Conservation (phyloP, 2,888 invertebrate species). For the Alcis repandata region DNA sequence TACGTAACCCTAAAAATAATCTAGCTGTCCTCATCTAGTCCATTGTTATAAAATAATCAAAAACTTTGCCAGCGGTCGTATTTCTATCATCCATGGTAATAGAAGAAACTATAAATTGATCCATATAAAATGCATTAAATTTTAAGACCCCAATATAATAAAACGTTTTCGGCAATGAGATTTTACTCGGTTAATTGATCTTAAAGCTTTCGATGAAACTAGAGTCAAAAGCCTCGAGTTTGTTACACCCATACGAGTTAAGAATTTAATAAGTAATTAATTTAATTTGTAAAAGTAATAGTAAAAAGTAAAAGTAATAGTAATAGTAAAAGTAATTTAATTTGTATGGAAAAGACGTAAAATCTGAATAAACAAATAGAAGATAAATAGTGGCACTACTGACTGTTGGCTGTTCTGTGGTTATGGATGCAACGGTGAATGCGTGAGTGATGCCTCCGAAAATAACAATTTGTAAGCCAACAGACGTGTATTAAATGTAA, state of each 20-base stretch:
- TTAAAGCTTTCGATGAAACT: conserved; percentile 1
- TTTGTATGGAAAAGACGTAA: conserved; percentile 41
- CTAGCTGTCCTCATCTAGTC: too few species aligned
- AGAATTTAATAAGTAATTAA: conserved; percentile 27
- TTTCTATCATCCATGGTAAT: background rate
- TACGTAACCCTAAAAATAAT: too few species aligned
- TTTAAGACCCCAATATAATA: conserved; percentile 8
- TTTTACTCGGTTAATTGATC: conserved; percentile 11
- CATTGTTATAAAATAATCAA: too few species aligned
- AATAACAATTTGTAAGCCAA: conserved; percentile 46
- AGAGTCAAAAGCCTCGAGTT: conserved; percentile 10
- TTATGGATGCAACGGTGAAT: conserved; percentile 39
- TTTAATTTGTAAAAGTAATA: too few species aligned
- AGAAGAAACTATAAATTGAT: background rate
- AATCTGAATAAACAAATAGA: conserved; percentile 33
- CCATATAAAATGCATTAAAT: conserved; percentile 14
- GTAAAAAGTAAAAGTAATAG: too few species aligned
- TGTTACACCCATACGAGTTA: conserved; percentile 20
- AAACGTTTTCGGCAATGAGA: background rate
- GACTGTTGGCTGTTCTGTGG: conserved; percentile 14
- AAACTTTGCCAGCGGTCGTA: background rate
- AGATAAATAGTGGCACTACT: background rate
- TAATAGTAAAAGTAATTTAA: too few species aligned
- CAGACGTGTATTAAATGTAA: conserved; percentile 41
- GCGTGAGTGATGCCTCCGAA: conserved; percentile 40